Conservation (phyloP, 2,888 invertebrate species). For the Idaea biselata region DNA sequence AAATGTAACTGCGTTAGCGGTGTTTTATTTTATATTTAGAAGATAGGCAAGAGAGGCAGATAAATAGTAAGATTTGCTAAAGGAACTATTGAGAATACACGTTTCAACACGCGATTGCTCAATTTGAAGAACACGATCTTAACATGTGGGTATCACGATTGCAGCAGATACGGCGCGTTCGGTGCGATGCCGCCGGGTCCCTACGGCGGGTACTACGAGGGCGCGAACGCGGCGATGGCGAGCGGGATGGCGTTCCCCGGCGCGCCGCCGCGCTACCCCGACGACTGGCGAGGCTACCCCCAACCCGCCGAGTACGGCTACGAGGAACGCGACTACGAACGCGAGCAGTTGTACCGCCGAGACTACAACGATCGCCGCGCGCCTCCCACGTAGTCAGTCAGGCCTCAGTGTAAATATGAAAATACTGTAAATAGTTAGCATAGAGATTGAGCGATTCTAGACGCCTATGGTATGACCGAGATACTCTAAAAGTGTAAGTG, state of each 20-base stretch:
- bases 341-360: slow-evolving; percentile 78
- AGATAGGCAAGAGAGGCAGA: no score
- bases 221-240: slow-evolving; percentile 63
- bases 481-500: slow-evolving; percentile 71
- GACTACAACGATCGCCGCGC: slow-evolving; percentile 83
- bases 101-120: neutral
- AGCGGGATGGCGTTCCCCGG: slow-evolving; percentile 77
- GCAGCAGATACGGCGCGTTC: slow-evolving; percentile 68
- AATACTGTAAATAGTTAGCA: slow-evolving; percentile 61
- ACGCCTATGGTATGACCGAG: slow-evolving; percentile 59
- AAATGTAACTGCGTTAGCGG: no score
- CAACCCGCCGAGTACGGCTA: slow-evolving; percentile 77
- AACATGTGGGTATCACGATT: neutral
- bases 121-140: neutral
- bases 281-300: slow-evolving; percentile 75
- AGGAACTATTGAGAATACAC: neutral
- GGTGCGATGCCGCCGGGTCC: slow-evolving; percentile 70
- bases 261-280: slow-evolving; percentile 59
- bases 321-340: slow-evolving; percentile 77
- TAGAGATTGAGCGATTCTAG: slow-evolving; percentile 37
- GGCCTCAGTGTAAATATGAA: slow-evolving; percentile 56
- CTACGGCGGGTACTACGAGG: slow-evolving; percentile 68
- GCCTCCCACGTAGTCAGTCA: slow-evolving; percentile 72
- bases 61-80: no score
- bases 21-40: no score